These are phyloP conservation scores for Callimorpha dominula DNA, from an alignment of 2,888 invertebrate species.

Conservation along the genomic window DNA sequence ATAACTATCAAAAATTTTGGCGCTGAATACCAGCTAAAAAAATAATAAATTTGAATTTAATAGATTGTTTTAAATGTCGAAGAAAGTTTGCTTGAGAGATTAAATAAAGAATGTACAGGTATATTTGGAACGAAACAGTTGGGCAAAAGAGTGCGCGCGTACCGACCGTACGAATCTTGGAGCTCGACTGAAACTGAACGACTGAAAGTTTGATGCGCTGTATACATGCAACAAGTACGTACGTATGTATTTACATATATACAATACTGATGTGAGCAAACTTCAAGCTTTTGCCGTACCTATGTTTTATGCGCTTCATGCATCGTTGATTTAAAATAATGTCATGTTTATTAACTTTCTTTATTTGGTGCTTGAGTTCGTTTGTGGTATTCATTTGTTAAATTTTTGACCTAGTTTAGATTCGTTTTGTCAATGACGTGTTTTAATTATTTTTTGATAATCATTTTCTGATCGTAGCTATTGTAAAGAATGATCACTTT, in stretches of 20 bases:
- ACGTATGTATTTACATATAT: constrained; percentile 32
- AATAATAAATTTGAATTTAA: constrained; percentile 16
- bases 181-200: constrained; percentile 56
- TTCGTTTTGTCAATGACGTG: not conserved
- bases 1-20: constrained; percentile 7
- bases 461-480: not conserved
- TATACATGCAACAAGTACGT: constrained; percentile 71
- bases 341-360: constrained; percentile 9
- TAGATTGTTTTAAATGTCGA: constrained; percentile 11
- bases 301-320: constrained; percentile 26
- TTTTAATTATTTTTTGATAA: too few relatives aligned
- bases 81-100: constrained; percentile 24
- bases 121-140: constrained; percentile 17
- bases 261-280: constrained; percentile 28
- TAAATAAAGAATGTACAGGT: constrained; percentile 16
- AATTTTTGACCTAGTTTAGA: not conserved
- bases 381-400: not conserved
- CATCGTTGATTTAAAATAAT: constrained; percentile 14
- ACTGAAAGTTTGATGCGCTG: constrained; percentile 51
- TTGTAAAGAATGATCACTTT: not conserved
- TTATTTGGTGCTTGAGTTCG: constrained; percentile 1
- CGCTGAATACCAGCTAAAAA: not conserved
- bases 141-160: constrained; percentile 44
- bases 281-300: constrained; percentile 21
- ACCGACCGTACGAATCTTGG: constrained; percentile 43